Conservation (phyloP, 2,797 vertebrate genomes). For the Sarcophilus harrisii region DNA sequence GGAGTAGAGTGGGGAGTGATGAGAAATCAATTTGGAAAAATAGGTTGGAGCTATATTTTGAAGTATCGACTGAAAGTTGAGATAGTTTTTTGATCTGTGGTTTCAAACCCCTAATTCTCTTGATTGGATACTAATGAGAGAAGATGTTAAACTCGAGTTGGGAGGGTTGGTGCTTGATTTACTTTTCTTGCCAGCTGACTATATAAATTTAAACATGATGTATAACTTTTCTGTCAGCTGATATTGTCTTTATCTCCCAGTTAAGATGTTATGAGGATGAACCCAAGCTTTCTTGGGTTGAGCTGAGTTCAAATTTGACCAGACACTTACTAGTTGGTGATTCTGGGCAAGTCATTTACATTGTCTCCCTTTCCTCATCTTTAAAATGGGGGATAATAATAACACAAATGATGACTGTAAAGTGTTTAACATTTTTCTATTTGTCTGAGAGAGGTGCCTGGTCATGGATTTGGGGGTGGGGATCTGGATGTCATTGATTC, state of each 20-base stretch:
- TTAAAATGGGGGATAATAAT: conserved; percentile 22
- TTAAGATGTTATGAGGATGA: background rate
- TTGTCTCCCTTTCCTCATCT: conserved; percentile 6
- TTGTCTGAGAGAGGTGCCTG: background rate
- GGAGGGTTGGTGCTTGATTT: background rate
- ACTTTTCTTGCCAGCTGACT: background rate
- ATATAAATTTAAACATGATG: background rate
- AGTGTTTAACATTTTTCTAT: conserved; percentile 27
- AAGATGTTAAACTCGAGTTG: background rate
- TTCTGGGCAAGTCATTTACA: background rate
- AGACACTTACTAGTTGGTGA: background rate
- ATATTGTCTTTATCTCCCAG: background rate
- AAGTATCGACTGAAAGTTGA: background rate
- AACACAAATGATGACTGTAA: conserved; percentile 2
- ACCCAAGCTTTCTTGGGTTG: background rate
- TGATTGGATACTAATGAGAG: background rate
- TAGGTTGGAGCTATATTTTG: background rate
- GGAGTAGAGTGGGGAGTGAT: background rate
- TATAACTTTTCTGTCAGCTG: background rate
- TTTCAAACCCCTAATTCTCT: background rate
- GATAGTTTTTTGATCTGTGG: background rate
- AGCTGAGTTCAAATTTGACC: background rate
- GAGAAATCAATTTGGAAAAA: background rate
- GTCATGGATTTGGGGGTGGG: background rate
- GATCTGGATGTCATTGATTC: background rate